phyloP scores from a whole-genome alignment of 2,888 invertebrate species.

The Mythimna lalbum region DNA sequence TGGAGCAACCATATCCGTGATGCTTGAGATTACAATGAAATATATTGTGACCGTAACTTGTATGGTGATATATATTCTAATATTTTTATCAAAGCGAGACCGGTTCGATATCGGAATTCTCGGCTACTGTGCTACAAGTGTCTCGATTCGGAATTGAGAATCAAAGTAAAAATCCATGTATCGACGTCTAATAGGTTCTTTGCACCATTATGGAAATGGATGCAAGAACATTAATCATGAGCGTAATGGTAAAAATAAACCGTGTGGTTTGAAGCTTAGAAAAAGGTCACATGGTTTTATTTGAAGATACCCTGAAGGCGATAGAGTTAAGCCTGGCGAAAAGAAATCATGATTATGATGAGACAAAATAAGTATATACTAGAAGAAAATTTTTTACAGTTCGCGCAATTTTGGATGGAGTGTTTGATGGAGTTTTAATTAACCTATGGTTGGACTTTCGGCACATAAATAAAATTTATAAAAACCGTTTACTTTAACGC shows the following conservation, averaged over 20 bases:
- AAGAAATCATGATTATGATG: neutral
- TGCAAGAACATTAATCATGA: slow-evolving; percentile 47
- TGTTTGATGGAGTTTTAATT: too few relatives aligned
- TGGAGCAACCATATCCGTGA: slow-evolving; percentile 67
- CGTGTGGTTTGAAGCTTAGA: slow-evolving; percentile 13
- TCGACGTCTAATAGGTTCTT: slow-evolving; percentile 38
- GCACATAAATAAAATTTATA: too few relatives aligned
- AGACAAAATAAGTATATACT: neutral
- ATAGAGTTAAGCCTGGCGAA: neutral
- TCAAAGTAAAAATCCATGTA: slow-evolving; percentile 48
- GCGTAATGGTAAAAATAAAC: slow-evolving; percentile 27
- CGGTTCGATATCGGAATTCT: slow-evolving; percentile 59
- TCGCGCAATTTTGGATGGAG: neutral
- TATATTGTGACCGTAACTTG: slow-evolving; percentile 69
- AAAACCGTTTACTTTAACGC: neutral
- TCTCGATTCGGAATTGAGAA: slow-evolving; percentile 45
- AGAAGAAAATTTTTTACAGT: neutral
- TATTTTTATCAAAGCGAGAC: slow-evolving; percentile 60
- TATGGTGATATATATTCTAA: slow-evolving; percentile 55
- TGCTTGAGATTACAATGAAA: slow-evolving; percentile 78
- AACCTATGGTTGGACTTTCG: neutral
- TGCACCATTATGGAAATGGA: slow-evolving; percentile 32
- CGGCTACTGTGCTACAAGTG: slow-evolving; percentile 61
- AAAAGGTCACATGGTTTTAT: slow-evolving; percentile 6
- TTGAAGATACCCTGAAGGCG: neutral